A percentile compares a stretch with the other conserved stretches of the same genome.
Conservation (phyloP, 2,888 invertebrate species). For the Tinea semifulvella region DNA sequence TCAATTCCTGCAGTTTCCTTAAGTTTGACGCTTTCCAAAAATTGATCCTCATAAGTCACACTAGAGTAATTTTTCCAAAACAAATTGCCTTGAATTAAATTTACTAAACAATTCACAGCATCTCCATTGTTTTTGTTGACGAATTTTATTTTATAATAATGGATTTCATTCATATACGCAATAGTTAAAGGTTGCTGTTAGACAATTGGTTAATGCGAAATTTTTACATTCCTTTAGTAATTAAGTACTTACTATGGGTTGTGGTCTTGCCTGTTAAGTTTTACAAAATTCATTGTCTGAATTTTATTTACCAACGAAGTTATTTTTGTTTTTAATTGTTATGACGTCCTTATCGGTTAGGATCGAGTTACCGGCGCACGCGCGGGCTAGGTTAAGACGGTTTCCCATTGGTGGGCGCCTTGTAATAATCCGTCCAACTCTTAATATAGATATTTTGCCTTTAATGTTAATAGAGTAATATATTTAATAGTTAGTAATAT, state of each 20-base stretch:
- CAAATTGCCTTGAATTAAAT: too few species aligned
- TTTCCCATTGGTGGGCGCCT: constrained; percentile 60
- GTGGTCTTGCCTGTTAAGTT: constrained; percentile 70
- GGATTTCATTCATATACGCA: too few species aligned
- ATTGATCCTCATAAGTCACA: too few species aligned
- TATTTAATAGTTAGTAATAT: constrained; percentile 48
- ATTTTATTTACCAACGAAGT: constrained; percentile 65
- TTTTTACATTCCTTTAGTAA: constrained; percentile 58
- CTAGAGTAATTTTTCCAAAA: too few species aligned
- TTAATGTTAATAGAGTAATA: constrained; percentile 67
- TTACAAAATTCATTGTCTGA: constrained; percentile 58
- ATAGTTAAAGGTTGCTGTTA: not conserved
- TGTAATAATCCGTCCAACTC: constrained; percentile 65
- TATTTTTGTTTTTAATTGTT: constrained; percentile 43
- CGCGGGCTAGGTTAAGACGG: constrained; percentile 9
- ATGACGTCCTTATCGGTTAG: constrained; percentile 36
- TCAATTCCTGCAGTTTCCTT: too few species aligned
- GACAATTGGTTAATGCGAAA: too few species aligned
- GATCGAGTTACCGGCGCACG: constrained; percentile 33
- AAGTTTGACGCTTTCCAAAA: too few species aligned
- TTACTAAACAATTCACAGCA: too few species aligned
- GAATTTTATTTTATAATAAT: too few species aligned
- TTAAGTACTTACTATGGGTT: constrained; percentile 68
- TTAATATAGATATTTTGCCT: constrained; percentile 63
- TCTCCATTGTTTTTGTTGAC: too few species aligned